Conservation (phyloP, 1,140 invertebrate species). For the Drosophila parabipectinata region DNA sequence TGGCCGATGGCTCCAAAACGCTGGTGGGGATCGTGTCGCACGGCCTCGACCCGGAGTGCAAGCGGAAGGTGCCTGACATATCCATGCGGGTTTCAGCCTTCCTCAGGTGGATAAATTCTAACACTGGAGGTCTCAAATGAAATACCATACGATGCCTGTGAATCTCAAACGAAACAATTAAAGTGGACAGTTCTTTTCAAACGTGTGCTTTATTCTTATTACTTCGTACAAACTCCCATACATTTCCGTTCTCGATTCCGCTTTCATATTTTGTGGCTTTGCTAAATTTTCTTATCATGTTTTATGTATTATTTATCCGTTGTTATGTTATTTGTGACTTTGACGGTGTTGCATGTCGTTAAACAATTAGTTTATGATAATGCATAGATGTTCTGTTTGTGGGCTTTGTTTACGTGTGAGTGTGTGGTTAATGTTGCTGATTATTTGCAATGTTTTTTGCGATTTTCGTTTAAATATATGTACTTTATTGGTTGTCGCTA, state of each 20-base stretch:
- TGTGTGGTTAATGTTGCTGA: constrained; percentile 70
- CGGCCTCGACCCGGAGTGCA: constrained; percentile 45
- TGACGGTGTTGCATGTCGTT: constrained; percentile 62
- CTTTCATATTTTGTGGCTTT: constrained; percentile 63
- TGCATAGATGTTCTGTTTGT: constrained; percentile 71
- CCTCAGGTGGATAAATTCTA: constrained; percentile 39
- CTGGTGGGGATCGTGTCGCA: constrained; percentile 61
- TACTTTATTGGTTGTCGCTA: constrained; percentile 32
- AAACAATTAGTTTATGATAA: constrained; percentile 76
- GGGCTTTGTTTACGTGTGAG: constrained; percentile 56
- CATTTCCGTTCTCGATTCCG: constrained; percentile 33
- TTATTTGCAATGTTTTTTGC: constrained; percentile 46
- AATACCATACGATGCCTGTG: background rate
- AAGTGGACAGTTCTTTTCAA: constrained; percentile 62
- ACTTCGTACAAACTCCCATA: constrained; percentile 75
- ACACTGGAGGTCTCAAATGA: constrained; percentile 22
- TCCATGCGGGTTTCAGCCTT: constrained; percentile 42
- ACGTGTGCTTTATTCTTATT: constrained; percentile 82
- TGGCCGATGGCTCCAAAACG: constrained; percentile 38
- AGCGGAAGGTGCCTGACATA: constrained; percentile 44
- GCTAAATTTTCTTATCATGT: constrained; percentile 68
- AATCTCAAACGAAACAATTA: constrained; percentile 1
- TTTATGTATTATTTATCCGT: constrained; percentile 38
- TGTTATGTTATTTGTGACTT: constrained; percentile 59
- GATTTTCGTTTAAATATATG: constrained; percentile 18